phyloP scores from a whole-genome alignment of 2,888 invertebrate species.

The Perizoma flavofasciatum region DNA sequence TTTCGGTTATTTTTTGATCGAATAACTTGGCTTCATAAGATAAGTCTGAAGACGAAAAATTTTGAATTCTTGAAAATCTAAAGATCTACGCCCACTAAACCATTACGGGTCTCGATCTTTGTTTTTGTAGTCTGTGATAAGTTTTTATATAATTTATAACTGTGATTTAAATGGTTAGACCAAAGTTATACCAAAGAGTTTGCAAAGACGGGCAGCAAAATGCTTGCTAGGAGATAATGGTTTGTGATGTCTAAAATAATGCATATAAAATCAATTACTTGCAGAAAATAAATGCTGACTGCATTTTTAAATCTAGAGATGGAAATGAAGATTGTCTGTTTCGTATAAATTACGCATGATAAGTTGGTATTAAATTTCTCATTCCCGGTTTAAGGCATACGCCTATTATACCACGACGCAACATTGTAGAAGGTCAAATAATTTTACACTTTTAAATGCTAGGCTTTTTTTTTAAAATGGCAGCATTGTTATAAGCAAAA shows the following conservation, averaged over 20 bases:
- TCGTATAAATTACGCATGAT: neutral
- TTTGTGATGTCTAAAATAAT: no score
- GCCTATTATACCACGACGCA: neutral
- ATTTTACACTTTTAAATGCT: neutral
- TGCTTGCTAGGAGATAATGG: neutral
- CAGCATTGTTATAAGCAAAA: no score
- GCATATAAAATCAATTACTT: no score
- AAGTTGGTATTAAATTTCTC: no score
- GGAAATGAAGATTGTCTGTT: neutral
- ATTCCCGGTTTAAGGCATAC: neutral
- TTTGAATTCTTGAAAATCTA: neutral
- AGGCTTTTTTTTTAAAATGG: no score
- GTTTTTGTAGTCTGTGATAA: constrained; percentile 62
- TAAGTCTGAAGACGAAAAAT: no score
- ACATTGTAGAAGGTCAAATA: neutral
- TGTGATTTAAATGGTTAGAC: constrained; percentile 67
- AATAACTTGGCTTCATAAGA: no score
- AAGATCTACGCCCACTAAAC: constrained; percentile 6
- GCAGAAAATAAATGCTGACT: no score
- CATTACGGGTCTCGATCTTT: constrained; percentile 6
- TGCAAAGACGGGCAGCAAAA: constrained; percentile 2
- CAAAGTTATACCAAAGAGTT: constrained; percentile 36
- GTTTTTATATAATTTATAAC: constrained; percentile 48
- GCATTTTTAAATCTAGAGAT: no score
- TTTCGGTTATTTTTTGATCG: no score